Percentiles rank a stretch among this genome's conserved stretches.
These are phyloP conservation scores for Falco cherrug DNA, from an alignment of 2,797 vertebrate species.

Conservation along the genomic window DNA sequence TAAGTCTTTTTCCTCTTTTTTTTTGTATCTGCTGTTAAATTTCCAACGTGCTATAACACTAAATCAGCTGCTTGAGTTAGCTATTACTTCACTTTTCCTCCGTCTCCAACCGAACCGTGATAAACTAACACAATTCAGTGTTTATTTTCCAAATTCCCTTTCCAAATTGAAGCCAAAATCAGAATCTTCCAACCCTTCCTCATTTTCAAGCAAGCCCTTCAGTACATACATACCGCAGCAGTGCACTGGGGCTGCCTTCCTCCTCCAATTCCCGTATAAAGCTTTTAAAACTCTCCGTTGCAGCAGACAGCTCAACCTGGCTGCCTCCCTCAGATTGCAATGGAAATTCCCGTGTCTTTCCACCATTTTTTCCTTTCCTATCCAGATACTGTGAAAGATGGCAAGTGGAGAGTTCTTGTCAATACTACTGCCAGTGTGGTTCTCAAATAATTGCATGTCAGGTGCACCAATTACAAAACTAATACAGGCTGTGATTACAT, in stretches of 20 bases:
- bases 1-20: conserved; percentile 46
- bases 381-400: not conserved
- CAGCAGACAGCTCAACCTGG: not conserved
- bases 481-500: conserved; percentile 14
- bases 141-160: conserved; percentile 2
- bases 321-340: not conserved
- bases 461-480: not conserved
- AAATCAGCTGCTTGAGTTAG: not conserved
- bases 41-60: not conserved
- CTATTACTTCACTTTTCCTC: conserved; percentile 16
- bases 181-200: not conserved
- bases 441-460: not conserved
- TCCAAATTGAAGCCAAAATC: not conserved
- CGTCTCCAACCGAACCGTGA: not conserved
- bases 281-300: not conserved
- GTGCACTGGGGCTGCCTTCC: not conserved
- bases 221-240: not conserved
- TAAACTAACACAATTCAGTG: not conserved
- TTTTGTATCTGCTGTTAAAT: conserved; percentile 39
- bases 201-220: not conserved
- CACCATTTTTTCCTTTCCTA: not conserved
- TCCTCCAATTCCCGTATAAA: not conserved
- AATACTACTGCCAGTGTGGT: too few relatives aligned
- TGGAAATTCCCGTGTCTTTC: not conserved
- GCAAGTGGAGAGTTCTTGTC: not conserved